Evolutionary conservation across 2,888 invertebrate species (phyloP).

Genomic region (Nemotelus pantherinus): DNA sequence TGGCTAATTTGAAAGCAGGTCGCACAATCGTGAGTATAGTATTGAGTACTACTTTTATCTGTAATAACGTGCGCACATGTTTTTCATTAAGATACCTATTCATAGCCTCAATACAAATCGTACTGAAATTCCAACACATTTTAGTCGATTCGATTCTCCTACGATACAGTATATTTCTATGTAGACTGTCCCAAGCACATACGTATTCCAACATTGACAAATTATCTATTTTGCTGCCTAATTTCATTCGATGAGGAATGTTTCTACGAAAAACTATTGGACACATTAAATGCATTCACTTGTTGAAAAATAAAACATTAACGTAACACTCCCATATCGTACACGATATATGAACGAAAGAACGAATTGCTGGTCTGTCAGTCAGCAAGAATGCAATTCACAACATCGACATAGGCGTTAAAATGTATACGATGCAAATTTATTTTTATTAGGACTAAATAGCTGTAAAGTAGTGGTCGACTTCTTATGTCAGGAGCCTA

Average conservation of each 20-base stretch:
- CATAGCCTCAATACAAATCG: not conserved
- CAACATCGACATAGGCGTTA: constrained; percentile 18
- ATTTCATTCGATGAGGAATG: constrained; percentile 8
- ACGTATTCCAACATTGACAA: constrained; percentile 18
- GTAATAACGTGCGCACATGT: constrained; percentile 9
- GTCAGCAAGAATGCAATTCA: constrained; percentile 20
- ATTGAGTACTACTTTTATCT: not conserved
- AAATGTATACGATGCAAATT: constrained; percentile 3
- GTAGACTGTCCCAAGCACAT: not conserved
- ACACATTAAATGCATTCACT: constrained; percentile 7
- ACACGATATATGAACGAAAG: no score
- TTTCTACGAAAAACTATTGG: not conserved
- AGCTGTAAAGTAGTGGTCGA: not conserved
- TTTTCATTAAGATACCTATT: constrained; percentile 23
- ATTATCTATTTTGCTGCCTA: constrained; percentile 21
- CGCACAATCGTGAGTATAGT: not conserved
- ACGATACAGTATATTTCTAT: no score
- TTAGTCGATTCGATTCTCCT: no score
- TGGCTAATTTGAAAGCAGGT: not conserved
- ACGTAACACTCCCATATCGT: no score
- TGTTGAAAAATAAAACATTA: constrained; percentile 21
- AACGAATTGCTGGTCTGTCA: constrained; percentile 21
- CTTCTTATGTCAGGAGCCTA: constrained; percentile 17
- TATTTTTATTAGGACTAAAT: constrained; percentile 12
- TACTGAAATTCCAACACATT: not conserved